Evolutionary conservation across 2,113 vertebrate genomes (phyloP).

Genomic region (Isurus oxyrinchus): DNA sequence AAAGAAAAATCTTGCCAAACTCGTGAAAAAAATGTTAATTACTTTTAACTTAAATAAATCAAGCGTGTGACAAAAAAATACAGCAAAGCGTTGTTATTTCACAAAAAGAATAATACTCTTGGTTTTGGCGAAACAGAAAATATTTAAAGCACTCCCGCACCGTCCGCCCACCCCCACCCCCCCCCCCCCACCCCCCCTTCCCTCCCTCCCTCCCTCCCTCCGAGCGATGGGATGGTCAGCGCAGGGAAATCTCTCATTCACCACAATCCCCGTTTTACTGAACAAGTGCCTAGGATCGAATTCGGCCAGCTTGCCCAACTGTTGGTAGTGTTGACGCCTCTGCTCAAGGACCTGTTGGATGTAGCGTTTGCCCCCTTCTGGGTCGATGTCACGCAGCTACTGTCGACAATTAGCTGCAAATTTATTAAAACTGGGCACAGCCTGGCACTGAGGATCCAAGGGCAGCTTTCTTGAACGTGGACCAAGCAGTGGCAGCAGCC

Average conservation of each 20-base stretch:
- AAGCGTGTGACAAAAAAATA: background rate
- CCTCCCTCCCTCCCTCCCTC: background rate
- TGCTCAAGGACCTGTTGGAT: background rate
- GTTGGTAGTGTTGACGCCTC: too few relatives aligned
- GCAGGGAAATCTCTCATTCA: background rate
- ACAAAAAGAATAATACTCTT: background rate
- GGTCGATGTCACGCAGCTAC: background rate
- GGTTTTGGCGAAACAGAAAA: background rate
- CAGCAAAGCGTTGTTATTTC: background rate
- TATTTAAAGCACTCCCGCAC: background rate
- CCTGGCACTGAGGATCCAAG: too few relatives aligned
- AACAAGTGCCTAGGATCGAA: background rate
- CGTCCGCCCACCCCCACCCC: too few relatives aligned
- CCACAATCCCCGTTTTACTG: background rate
- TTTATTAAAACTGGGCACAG: background rate
- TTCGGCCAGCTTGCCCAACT: background rate
- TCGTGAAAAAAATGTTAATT: background rate
- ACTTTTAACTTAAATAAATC: background rate
- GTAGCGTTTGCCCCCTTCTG: background rate
- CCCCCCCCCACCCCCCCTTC: background rate
- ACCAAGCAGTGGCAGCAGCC: constrained; percentile 45
- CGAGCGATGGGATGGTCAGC: background rate
- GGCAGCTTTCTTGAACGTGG: too few relatives aligned
- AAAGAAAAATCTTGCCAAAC: background rate
- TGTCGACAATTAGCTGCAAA: background rate